Percentiles rank a stretch among this genome's conserved stretches.
Conservation (phyloP, 2,113 vertebrate genomes). For the Hypanus sabinus region DNA sequence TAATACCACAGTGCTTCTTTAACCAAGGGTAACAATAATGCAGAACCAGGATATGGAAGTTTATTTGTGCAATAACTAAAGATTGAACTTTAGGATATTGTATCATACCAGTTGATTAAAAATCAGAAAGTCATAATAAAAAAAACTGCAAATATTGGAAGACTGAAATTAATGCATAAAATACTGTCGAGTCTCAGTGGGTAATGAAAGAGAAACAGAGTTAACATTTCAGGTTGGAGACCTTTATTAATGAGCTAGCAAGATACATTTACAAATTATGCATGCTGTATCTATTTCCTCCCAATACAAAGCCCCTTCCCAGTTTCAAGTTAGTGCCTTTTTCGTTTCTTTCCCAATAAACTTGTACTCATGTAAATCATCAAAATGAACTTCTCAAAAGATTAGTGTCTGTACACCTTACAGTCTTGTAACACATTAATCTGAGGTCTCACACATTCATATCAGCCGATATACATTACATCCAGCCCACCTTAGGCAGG, state of each 20-base stretch:
- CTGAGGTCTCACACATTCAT: not conserved
- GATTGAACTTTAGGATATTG: not conserved
- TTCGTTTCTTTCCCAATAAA: not conserved
- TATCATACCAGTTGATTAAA: not conserved
- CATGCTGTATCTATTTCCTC: not conserved
- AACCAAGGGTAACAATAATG: not conserved
- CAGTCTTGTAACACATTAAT: not conserved
- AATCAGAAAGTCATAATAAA: no score
- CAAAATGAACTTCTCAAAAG: not conserved
- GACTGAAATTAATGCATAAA: no score
- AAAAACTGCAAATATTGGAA: no score
- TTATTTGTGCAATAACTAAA: not conserved
- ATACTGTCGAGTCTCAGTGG: no score
- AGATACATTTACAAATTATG: not conserved
- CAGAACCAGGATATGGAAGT: not conserved
- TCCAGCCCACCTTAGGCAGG: not conserved
- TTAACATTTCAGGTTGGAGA: no score
- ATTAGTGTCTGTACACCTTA: not conserved
- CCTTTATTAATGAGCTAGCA: no score
- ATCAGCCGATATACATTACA: not conserved
- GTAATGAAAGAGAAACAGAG: no score
- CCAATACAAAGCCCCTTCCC: not conserved
- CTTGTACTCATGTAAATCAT: not conserved
- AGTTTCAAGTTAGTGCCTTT: not conserved
- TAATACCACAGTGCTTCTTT: not conserved